phyloP scores from a whole-genome alignment of 2,888 invertebrate species.

The Bhutanitis thaidina region DNA sequence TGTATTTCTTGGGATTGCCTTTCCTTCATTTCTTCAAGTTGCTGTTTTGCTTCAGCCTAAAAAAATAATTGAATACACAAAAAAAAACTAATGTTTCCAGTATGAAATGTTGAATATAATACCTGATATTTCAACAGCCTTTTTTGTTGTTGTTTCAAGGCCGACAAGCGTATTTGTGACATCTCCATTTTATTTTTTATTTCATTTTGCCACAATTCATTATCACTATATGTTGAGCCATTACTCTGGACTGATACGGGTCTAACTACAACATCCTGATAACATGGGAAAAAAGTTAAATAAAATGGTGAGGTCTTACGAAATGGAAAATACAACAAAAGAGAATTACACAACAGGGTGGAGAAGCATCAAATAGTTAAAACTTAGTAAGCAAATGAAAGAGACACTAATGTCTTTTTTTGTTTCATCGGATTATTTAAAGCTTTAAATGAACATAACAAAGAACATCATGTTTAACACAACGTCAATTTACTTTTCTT shows the following conservation, averaged over 20 bases:
- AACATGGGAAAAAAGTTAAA: background rate
- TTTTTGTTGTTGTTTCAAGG: constrained; percentile 81
- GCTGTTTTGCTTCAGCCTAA: constrained; percentile 74
- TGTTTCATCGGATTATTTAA: no score
- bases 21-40: constrained; percentile 69
- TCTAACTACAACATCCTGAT: constrained; percentile 65
- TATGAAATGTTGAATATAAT: background rate
- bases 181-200: constrained; percentile 82
- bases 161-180: constrained; percentile 78
- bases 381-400: no score
- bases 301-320: background rate
- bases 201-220: constrained; percentile 77
- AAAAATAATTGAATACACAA: constrained; percentile 19
- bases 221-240: constrained; percentile 73
- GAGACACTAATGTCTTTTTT: no score
- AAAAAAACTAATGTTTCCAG: no score
- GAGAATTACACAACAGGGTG: background rate
- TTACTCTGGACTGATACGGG: constrained; percentile 74
- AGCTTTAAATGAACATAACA: no score
- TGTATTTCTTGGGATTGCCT: constrained; percentile 60
- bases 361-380: no score
- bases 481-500: no score
- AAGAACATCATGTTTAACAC: no score
- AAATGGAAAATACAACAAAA: background rate
- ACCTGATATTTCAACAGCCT: constrained; percentile 72